A percentile compares a stretch with the other conserved stretches of the same genome.
Conservation (phyloP, 2,113 vertebrate species). For the Syngnathoides biaculeatus region DNA sequence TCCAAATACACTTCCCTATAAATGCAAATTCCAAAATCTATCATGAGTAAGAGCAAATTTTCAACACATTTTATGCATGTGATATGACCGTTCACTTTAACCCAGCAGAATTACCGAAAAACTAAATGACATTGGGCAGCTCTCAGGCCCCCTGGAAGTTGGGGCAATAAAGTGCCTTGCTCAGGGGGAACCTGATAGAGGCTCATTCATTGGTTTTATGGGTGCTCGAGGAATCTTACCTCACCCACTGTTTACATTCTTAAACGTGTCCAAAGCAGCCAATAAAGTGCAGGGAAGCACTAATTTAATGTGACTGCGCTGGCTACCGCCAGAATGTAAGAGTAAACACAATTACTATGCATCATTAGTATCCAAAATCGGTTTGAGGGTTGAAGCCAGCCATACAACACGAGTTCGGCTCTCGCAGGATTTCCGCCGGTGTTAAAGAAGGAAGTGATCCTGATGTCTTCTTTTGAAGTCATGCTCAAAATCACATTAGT, state of each 20-base stretch:
- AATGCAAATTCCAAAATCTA: too few relatives aligned
- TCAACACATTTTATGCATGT: not conserved
- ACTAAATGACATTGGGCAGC: not conserved
- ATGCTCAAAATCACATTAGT: constrained; percentile 42
- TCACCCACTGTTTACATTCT: constrained; percentile 2
- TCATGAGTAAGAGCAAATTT: not conserved
- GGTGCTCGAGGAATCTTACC: not conserved
- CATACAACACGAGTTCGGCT: constrained; percentile 17
- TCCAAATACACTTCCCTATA: too few relatives aligned
- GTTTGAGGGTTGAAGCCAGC: constrained; percentile 5
- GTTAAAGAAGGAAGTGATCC: constrained; percentile 22
- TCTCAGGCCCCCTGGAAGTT: not conserved
- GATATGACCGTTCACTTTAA: not conserved
- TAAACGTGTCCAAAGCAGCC: not conserved
- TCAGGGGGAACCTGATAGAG: not conserved
- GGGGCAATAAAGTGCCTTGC: not conserved
- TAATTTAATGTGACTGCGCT: constrained; percentile 4
- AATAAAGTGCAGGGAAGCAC: not conserved
- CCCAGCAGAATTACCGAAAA: not conserved
- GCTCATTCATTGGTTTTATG: not conserved
- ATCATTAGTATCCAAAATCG: constrained; percentile 3
- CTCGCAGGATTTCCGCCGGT: constrained; percentile 7
- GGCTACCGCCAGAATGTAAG: not conserved
- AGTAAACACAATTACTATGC: constrained; percentile 7
- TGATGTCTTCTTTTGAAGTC: constrained; percentile 48